Evolutionary conservation across 2,888 invertebrate genomes (phyloP).

Genomic region (Chironomus tentans): DNA sequence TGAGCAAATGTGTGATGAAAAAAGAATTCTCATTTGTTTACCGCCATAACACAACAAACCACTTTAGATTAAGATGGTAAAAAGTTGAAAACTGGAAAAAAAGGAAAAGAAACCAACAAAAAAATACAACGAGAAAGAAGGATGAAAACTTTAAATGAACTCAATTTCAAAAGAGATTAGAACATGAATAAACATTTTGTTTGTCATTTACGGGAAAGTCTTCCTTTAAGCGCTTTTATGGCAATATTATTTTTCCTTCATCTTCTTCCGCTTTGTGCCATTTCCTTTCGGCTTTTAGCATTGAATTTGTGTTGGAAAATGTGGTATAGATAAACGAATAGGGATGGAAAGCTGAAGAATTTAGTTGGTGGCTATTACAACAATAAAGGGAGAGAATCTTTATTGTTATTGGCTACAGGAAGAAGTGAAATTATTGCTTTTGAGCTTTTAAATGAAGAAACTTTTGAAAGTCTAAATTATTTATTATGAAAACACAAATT

Average conservation of each 20-base stretch:
- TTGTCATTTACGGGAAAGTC: neutral
- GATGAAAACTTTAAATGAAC: conserved; percentile 18
- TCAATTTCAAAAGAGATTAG: conserved; percentile 23
- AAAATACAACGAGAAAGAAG: neutral
- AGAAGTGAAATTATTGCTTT: too few species aligned
- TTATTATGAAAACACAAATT: too few species aligned
- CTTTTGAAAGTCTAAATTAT: too few species aligned
- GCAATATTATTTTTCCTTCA: neutral
- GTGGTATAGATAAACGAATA: too few species aligned
- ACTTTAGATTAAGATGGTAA: neutral
- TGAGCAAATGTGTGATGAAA: too few species aligned
- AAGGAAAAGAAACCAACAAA: neutral
- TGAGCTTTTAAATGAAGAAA: too few species aligned
- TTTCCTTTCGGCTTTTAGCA: too few species aligned
- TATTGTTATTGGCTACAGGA: too few species aligned
- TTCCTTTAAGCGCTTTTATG: neutral
- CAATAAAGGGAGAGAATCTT: too few species aligned
- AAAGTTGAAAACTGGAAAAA: neutral
- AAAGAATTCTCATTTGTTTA: neutral
- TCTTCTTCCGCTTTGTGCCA: neutral
- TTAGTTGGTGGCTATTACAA: too few species aligned
- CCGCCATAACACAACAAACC: neutral
- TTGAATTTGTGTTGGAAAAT: too few species aligned
- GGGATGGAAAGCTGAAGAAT: too few species aligned
- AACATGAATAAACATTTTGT: conserved; percentile 24